These are phyloP conservation scores for Imbricaverruca yamaguchii DNA, from an alignment of 2,888 invertebrate genomes.

Conservation along the genomic window DNA sequence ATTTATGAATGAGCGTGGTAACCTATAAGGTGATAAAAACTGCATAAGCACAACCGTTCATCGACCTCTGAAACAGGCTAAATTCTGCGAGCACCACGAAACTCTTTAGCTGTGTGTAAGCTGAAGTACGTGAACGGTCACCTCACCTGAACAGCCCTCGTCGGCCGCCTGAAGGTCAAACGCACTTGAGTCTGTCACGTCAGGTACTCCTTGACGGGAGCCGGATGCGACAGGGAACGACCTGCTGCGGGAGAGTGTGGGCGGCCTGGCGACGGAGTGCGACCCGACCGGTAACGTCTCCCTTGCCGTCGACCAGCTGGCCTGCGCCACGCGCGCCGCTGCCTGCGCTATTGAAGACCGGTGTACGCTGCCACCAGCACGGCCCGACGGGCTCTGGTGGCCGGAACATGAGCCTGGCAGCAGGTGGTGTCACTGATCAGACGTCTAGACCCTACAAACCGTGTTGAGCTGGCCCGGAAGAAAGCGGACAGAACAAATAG, in stretches of 20 bases:
- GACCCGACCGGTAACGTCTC: too few relatives aligned
- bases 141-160: background rate
- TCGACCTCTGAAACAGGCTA: too few relatives aligned
- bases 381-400: background rate
- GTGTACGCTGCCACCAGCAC: background rate
- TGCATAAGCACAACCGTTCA: too few relatives aligned
- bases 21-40: too few relatives aligned
- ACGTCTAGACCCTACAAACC: background rate
- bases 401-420: slow-evolving; percentile 12
- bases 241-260: background rate
- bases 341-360: background rate
- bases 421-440: background rate
- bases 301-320: background rate
- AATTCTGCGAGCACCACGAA: too few relatives aligned
- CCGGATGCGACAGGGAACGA: background rate
- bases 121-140: too few relatives aligned
- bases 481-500: too few relatives aligned
- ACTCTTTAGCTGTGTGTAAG: too few relatives aligned
- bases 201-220: background rate
- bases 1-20: too few relatives aligned
- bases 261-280: background rate
- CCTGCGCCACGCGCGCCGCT: background rate
- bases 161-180: background rate
- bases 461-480: too few relatives aligned
- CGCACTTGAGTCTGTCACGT: background rate